These are phyloP conservation scores for Acromyrmex charruanus DNA, from an alignment of 1,140 invertebrate species.

Conservation along the genomic window DNA sequence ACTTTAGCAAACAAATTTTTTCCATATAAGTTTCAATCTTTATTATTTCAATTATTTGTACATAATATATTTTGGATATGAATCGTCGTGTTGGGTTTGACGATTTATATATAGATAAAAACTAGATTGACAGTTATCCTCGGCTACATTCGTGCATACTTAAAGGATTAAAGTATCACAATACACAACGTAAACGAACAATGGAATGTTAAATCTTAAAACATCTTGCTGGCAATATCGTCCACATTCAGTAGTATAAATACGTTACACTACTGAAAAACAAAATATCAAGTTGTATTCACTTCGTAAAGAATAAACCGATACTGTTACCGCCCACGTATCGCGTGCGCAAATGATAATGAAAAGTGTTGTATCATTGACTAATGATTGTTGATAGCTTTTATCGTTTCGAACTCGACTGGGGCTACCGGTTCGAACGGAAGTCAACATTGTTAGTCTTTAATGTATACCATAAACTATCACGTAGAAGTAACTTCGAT, in stretches of 20 bases:
- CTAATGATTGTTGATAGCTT: slow-evolving; percentile 72
- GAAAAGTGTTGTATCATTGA: slow-evolving; percentile 75
- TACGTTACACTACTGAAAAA: slow-evolving; percentile 35
- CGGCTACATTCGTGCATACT: background rate
- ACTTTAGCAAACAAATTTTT: too few relatives aligned
- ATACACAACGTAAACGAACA: background rate
- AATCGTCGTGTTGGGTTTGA: background rate
- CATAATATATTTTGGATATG: background rate
- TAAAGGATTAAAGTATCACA: background rate
- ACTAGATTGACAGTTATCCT: background rate
- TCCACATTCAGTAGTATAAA: background rate
- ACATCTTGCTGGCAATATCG: background rate
- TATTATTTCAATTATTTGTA: slow-evolving; percentile 15
- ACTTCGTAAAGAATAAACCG: slow-evolving; percentile 51
- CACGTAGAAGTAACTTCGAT: slow-evolving; percentile 21
- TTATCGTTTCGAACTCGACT: slow-evolving; percentile 68
- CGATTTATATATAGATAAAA: background rate
- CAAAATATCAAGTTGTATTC: slow-evolving; percentile 27
- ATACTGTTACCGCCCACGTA: slow-evolving; percentile 68
- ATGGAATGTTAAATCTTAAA: background rate
- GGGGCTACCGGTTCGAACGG: slow-evolving; percentile 61
- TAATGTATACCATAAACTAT: slow-evolving; percentile 29
- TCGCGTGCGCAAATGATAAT: slow-evolving; percentile 44
- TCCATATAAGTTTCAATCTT: background rate
- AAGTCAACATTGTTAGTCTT: slow-evolving; percentile 59